These are phyloP conservation scores for Euwallacea fornicatus DNA, from an alignment of 1,140 invertebrate genomes.

Conservation along the genomic window DNA sequence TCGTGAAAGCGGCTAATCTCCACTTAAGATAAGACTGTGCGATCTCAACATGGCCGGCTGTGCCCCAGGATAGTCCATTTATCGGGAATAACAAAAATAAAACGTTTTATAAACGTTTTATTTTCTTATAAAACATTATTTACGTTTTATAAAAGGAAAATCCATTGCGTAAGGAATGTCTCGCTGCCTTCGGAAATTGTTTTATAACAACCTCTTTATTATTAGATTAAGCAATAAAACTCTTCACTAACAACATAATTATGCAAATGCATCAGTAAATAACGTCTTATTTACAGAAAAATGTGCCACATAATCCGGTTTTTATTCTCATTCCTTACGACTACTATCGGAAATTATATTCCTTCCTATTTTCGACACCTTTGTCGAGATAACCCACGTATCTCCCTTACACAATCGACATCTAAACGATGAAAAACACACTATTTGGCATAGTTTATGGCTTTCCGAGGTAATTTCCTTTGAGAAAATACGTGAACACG, in stretches of 20 bases:
- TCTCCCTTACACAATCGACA: slow-evolving; percentile 15
- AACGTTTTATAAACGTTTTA: no score
- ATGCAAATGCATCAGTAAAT: slow-evolving; percentile 21
- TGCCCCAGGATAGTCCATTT: no score
- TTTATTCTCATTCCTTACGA: slow-evolving; percentile 13
- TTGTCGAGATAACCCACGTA: slow-evolving; percentile 22
- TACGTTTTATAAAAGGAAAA: no score
- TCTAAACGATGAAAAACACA: slow-evolving; percentile 11
- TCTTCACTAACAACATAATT: slow-evolving; percentile 19
- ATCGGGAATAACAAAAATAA: no score
- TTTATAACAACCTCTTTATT: slow-evolving; percentile 6
- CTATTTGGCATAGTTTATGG: slow-evolving; percentile 27
- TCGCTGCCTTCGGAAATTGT: no score
- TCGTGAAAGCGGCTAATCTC: no score
- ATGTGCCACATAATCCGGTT: slow-evolving; percentile 7
- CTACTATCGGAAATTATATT: slow-evolving; percentile 26
- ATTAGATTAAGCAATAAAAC: slow-evolving; percentile 25
- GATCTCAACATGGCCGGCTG: no score
- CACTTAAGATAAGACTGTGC: no score
- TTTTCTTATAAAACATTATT: no score
- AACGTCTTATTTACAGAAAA: slow-evolving; percentile 16
- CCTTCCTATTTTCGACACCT: slow-evolving; percentile 25
- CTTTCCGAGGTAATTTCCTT: slow-evolving; percentile 18
- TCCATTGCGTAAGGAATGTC: no score
- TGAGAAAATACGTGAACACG: neutral